Percentiles rank a stretch among this genome's conserved stretches.
Evolutionary conservation across 1,140 invertebrate species (phyloP).

Genomic region (Melitaea cinxia): DNA sequence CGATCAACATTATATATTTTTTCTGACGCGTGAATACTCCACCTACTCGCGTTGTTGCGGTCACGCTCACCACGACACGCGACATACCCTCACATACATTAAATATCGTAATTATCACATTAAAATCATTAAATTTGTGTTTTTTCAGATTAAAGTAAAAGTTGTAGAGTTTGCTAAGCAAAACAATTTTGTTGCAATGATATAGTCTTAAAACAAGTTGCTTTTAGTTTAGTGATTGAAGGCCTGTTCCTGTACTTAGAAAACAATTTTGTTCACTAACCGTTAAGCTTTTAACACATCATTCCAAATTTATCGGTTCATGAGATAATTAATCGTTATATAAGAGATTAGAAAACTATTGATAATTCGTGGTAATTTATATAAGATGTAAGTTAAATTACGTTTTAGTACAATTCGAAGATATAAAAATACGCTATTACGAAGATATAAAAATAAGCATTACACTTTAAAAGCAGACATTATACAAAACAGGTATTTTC

Average conservation of each 20-base stretch:
- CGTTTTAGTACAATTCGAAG: conserved; percentile 3
- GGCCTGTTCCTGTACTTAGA: too few species aligned
- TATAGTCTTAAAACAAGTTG: background rate
- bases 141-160: conserved; percentile 18
- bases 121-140: conserved; percentile 20
- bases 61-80: conserved; percentile 35
- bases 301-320: too few species aligned
- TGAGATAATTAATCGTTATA: background rate
- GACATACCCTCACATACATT: conserved; percentile 31
- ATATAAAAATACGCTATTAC: background rate
- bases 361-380: conserved; percentile 1
- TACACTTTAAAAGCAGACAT: background rate
- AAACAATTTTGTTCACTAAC: too few species aligned
- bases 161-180: background rate
- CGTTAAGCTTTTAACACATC: too few species aligned
- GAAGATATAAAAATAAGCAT: too few species aligned
- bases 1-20: conserved; percentile 16
- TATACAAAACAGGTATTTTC: background rate
- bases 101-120: conserved; percentile 32
- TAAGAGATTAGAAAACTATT: background rate
- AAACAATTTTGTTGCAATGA: background rate
- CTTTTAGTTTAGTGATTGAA: too few species aligned
- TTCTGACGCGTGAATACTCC: conserved; percentile 16
- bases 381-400: conserved; percentile 12
- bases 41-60: conserved; percentile 31